Conservation (phyloP, 1,140 invertebrate species). For the Sinella curviseta region DNA sequence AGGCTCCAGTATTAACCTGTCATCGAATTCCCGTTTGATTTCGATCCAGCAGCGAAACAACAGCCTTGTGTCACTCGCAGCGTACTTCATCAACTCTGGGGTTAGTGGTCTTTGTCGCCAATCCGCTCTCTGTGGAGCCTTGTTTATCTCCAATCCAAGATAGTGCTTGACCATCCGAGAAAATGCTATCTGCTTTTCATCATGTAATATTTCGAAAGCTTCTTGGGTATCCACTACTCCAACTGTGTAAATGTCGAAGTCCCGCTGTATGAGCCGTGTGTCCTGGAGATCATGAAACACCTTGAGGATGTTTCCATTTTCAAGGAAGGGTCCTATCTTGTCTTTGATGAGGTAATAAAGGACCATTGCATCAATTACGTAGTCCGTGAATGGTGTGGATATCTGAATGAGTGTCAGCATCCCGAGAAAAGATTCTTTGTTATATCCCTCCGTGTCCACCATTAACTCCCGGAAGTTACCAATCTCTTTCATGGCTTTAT, state of each 20-base stretch:
- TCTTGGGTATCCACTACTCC: not conserved
- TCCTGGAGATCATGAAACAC: not conserved
- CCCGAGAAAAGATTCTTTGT: not conserved
- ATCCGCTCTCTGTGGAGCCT: not conserved
- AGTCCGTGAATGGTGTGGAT: not conserved
- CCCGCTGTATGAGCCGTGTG: not conserved
- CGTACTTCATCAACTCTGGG: not conserved
- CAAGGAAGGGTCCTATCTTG: not conserved
- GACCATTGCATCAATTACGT: not conserved
- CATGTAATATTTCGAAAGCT: not conserved
- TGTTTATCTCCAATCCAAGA: not conserved
- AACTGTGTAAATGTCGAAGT: not conserved
- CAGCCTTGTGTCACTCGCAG: not conserved
- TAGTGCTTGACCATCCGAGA: not conserved
- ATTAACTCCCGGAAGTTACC: not conserved
- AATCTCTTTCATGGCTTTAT: not conserved
- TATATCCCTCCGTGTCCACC: not conserved
- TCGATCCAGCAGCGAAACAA: too few species aligned
- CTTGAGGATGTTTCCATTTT: not conserved
- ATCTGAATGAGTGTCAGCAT: not conserved
- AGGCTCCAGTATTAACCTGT: too few species aligned
- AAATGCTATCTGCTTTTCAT: not conserved
- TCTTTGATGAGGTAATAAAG: not conserved
- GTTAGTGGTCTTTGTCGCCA: not conserved
- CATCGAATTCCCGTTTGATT: too few species aligned